Percentiles rank a stretch among this genome's conserved stretches.
Evolutionary conservation across 2,113 vertebrate species (phyloP).

Genomic region (Dromiciops gliroides): DNA sequence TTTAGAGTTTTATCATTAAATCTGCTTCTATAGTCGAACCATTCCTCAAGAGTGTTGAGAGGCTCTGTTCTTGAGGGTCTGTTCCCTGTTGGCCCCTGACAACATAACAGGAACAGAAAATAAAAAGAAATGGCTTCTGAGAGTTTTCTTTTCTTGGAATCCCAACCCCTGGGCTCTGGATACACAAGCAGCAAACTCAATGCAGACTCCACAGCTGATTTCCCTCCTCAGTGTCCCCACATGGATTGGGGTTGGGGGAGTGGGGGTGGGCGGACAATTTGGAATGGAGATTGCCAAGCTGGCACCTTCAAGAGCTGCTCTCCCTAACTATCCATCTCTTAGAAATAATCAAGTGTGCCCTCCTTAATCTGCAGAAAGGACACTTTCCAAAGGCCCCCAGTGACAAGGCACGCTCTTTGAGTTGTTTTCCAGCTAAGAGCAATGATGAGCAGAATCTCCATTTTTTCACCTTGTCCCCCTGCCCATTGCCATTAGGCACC

Average conservation of each 20-base stretch:
- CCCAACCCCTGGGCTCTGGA: background rate
- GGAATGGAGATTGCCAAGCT: background rate
- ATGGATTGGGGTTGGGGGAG: background rate
- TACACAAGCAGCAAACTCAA: background rate
- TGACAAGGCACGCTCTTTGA: background rate
- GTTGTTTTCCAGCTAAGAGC: background rate
- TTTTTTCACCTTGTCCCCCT: background rate
- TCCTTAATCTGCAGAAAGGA: background rate
- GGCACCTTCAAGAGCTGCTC: background rate
- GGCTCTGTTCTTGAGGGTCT: conserved; percentile 52
- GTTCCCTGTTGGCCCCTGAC: conserved; percentile 46
- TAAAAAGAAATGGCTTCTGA: conserved; percentile 67
- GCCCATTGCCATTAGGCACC: background rate
- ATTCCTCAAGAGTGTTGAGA: conserved; percentile 61
- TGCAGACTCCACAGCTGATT: background rate
- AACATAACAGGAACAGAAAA: conserved; percentile 69
- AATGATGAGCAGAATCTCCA: background rate
- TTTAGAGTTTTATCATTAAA: conserved; percentile 80
- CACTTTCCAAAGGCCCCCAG: background rate
- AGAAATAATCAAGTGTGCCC: background rate
- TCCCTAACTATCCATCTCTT: background rate
- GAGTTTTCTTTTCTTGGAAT: conserved; percentile 41
- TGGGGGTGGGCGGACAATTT: background rate
- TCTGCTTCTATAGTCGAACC: conserved; percentile 76
- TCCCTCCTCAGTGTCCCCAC: background rate